Evolutionary conservation across 2,797 vertebrate genomes (phyloP).

Genomic region (Mus spretus): DNA sequence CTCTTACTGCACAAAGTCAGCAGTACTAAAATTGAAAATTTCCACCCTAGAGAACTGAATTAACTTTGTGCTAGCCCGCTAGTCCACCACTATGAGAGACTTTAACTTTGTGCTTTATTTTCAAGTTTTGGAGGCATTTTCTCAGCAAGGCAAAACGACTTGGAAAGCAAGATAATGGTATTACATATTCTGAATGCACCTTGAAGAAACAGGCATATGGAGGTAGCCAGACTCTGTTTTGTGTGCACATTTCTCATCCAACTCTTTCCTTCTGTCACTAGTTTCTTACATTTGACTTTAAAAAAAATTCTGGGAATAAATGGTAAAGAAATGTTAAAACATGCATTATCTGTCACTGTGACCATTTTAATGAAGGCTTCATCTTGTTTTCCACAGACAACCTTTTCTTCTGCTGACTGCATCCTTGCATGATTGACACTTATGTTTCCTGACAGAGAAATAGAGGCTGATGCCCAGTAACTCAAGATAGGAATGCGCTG

Average conservation of each 20-base stretch:
- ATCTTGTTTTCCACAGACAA: slow-evolving; percentile 61
- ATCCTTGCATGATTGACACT: slow-evolving; percentile 57
- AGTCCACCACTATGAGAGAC: background rate
- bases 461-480: background rate
- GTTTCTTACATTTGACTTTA: slow-evolving; percentile 37
- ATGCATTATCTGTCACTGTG: slow-evolving; percentile 62
- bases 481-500: background rate
- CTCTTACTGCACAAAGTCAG: background rate
- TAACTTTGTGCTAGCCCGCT: background rate
- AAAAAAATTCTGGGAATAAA: slow-evolving; percentile 67
- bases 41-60: background rate
- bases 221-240: background rate
- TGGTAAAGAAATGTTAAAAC: slow-evolving; percentile 66
- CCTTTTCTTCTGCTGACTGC: slow-evolving; percentile 55
- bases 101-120: background rate
- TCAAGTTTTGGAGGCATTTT: slow-evolving; percentile 16
- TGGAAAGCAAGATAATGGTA: background rate
- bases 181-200: slow-evolving; percentile 27
- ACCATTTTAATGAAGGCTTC: slow-evolving; percentile 73
- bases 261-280: slow-evolving; percentile 26
- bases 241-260: slow-evolving; percentile 16
- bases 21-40: background rate
- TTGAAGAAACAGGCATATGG: background rate
- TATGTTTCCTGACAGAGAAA: slow-evolving; percentile 46
- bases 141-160: background rate